phyloP scores from a whole-genome alignment of 2,888 invertebrate species.

The Eupithecia dodoneata region DNA sequence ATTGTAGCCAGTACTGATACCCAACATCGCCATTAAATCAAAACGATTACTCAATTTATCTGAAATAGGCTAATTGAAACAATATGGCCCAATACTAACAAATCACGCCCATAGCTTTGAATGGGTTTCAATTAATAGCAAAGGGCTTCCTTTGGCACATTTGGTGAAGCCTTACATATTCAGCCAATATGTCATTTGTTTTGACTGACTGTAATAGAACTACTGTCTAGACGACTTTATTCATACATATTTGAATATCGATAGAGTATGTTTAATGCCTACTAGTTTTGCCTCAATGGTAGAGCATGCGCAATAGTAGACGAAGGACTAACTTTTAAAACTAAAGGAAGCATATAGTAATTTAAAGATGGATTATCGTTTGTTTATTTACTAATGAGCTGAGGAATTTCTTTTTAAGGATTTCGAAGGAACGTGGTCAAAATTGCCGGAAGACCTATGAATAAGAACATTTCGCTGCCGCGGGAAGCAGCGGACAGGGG shows the following conservation, averaged over 20 bases:
- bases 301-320: neutral
- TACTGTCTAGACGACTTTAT: neutral
- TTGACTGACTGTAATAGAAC: slow-evolving; percentile 1
- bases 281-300: neutral
- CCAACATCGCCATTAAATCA: slow-evolving; percentile 7
- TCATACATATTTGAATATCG: neutral
- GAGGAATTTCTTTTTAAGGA: neutral
- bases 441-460: too few species aligned
- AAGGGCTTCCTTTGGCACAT: slow-evolving; percentile 31
- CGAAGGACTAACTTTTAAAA: neutral
- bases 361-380: neutral
- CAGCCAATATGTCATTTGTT: slow-evolving; percentile 13
- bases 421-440: too few species aligned
- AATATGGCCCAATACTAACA: slow-evolving; percentile 31
- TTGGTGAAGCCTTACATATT: slow-evolving; percentile 44
- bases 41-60: slow-evolving; percentile 13
- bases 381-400: neutral
- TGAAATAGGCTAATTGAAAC: slow-evolving; percentile 27
- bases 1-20: neutral
- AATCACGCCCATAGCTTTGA: slow-evolving; percentile 26
- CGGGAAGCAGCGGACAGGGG: neutral
- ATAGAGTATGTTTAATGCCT: neutral
- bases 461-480: too few species aligned
- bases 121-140: slow-evolving; percentile 27
- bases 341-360: neutral